phyloP scores from a whole-genome alignment of 2,797 vertebrate genomes.

The Anguilla megastoma region DNA sequence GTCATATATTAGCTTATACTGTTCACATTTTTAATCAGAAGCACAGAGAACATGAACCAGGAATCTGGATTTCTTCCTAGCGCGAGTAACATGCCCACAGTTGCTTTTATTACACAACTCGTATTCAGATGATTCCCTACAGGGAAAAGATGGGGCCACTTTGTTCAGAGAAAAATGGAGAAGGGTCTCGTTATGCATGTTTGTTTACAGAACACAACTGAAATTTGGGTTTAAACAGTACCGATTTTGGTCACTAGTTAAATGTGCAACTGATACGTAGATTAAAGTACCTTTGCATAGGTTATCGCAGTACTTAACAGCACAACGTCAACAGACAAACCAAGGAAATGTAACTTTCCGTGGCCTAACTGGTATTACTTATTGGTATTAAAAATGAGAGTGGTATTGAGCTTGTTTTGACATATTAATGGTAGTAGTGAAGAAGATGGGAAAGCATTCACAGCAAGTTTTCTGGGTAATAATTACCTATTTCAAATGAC shows the following conservation, averaged over 20 bases:
- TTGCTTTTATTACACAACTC: not conserved
- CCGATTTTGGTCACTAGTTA: not conserved
- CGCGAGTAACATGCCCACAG: slow-evolving; percentile 9
- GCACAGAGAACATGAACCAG: not conserved
- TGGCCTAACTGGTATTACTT: not conserved
- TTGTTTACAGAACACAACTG: not conserved
- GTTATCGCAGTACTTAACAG: not conserved
- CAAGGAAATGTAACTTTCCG: not conserved
- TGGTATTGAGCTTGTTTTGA: not conserved
- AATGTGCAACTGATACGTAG: not conserved
- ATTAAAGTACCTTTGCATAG: not conserved
- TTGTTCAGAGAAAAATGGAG: not conserved
- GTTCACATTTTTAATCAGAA: not conserved
- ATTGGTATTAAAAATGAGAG: not conserved
- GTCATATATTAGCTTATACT: not conserved
- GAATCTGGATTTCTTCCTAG: not conserved
- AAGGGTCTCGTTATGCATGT: not conserved
- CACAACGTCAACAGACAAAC: not conserved
- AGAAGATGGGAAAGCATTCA: not conserved
- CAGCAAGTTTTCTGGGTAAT: not conserved
- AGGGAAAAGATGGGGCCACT: not conserved
- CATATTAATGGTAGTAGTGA: not conserved
- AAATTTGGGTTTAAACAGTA: not conserved
- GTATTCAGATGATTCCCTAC: not conserved
- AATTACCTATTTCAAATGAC: slow-evolving; percentile 8